A percentile compares a stretch with the other conserved stretches of the same genome.
phyloP scores from a whole-genome alignment of 2,888 invertebrate genomes.

The Acleris emargana region DNA sequence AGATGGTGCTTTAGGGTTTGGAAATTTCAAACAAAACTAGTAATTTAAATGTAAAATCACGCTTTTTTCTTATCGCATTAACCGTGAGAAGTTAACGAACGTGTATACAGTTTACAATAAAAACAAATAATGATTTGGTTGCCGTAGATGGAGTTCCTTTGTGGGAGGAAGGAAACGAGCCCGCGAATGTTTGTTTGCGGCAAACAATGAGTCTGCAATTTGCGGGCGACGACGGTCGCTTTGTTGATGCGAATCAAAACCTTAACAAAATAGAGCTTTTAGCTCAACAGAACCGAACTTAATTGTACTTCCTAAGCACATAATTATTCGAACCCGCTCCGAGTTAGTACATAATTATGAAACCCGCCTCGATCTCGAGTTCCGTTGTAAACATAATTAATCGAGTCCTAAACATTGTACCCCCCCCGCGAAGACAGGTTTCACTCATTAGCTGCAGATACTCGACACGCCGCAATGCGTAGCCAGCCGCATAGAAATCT shows the following conservation, averaged over 20 bases:
- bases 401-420: slow-evolving; percentile 33
- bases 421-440: slow-evolving; percentile 27
- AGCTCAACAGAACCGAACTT: slow-evolving; percentile 54
- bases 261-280: slow-evolving; percentile 67
- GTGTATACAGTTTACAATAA: slow-evolving; percentile 58
- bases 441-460: slow-evolving; percentile 34
- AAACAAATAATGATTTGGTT: slow-evolving; percentile 70
- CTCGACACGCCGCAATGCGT: slow-evolving; percentile 33
- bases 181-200: slow-evolving; percentile 74
- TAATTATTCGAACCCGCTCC: slow-evolving; percentile 46
- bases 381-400: slow-evolving; percentile 44
- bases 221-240: slow-evolving; percentile 70
- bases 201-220: slow-evolving; percentile 81
- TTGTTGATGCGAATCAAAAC: slow-evolving; percentile 76
- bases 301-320: slow-evolving; percentile 56
- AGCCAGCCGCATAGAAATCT: slow-evolving; percentile 5
- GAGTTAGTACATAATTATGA: slow-evolving; percentile 36
- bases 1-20: no score
- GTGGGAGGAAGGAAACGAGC: slow-evolving; percentile 68
- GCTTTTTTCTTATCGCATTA: slow-evolving; percentile 8
- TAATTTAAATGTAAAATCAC: no score
- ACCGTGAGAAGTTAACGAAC: slow-evolving; percentile 36
- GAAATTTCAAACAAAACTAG: no score
- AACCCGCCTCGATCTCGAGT: slow-evolving; percentile 37
- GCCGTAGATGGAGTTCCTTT: slow-evolving; percentile 74